Conservation (phyloP, 2,797 vertebrate species). For the Morelia viridis region DNA sequence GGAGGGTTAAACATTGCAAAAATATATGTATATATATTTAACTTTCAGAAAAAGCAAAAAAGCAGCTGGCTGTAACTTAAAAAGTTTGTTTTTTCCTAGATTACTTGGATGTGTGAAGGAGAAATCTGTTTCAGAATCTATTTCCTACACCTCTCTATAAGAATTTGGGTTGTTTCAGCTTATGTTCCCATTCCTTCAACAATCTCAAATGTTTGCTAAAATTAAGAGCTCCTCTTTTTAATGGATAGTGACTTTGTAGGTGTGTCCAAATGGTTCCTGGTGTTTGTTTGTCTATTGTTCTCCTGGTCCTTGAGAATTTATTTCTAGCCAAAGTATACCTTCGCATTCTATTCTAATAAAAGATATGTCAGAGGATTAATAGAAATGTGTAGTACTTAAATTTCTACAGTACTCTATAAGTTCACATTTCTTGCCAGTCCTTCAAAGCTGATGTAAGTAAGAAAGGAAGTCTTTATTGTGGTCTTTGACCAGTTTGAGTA, state of each 20-base stretch:
- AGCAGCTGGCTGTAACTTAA: neutral
- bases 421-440: slow-evolving; percentile 5
- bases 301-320: neutral
- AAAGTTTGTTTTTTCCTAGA: neutral
- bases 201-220: neutral
- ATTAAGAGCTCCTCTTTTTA: neutral
- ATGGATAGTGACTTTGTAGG: too few relatives aligned
- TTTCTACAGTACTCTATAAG: neutral
- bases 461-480: neutral
- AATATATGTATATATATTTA: neutral
- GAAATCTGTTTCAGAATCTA: neutral
- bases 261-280: neutral
- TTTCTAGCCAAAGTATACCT: neutral
- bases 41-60: neutral
- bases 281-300: neutral
- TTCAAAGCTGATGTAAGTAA: neutral
- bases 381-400: neutral
- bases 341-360: neutral
- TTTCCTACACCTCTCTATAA: neutral
- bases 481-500: neutral
- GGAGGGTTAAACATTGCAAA: neutral
- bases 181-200: neutral
- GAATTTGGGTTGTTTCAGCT: neutral
- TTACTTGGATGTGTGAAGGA: neutral
- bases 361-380: neutral